Evolutionary conservation across 2,888 invertebrate genomes (phyloP), one percentile per base, ranked within the genome.

Genomic region (Heliconius aoede): DNA sequence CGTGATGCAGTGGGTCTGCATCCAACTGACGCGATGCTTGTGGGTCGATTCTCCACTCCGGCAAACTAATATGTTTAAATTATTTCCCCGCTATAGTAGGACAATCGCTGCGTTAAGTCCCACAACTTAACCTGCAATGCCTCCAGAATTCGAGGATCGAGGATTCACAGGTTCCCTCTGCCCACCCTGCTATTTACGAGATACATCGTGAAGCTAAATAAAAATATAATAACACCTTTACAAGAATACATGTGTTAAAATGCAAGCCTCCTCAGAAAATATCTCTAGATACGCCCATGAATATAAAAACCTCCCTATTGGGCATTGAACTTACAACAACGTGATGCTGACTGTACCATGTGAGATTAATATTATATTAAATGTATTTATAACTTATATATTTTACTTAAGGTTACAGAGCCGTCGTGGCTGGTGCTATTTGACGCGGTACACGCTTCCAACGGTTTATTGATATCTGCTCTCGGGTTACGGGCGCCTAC

Each of bases 381-480:
- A 46, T 46, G 3, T 46, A 46, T 46, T 46, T 46, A 46, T 46
- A 46, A 46, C 46, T 18, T 46, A 46, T 8, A 51, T n/a, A 55
- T 55, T 4, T 55, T 55, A 1, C 28, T 4, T 28, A 86, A 94
- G 93, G 89, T 93, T 8, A 90, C 88, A 73, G 90, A 93, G 26
- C 84, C 83, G 71, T 86, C 90, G 0, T 89, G 89, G 90, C 81
- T 94, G 76, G 84, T 88, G 64, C 85, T 87, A 4, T 92, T 92
- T 79, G 91, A 90, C 0, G 87, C 89, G 1, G 87, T 83, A 75
- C 87, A 90, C n/a, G 89, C 87, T 0, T 80, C 90, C 0, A 91
- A 93, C 81, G 94, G 92, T 0, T 83, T 94, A 30, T 80, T 93
- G 58, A 86, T 93, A 11, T 88, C 94, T 1, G 91, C 90, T 0